Percentiles rank a stretch among this genome's conserved stretches.
phyloP scores from a whole-genome alignment of 2,797 vertebrate species.

The Microcaecilia unicolor region DNA sequence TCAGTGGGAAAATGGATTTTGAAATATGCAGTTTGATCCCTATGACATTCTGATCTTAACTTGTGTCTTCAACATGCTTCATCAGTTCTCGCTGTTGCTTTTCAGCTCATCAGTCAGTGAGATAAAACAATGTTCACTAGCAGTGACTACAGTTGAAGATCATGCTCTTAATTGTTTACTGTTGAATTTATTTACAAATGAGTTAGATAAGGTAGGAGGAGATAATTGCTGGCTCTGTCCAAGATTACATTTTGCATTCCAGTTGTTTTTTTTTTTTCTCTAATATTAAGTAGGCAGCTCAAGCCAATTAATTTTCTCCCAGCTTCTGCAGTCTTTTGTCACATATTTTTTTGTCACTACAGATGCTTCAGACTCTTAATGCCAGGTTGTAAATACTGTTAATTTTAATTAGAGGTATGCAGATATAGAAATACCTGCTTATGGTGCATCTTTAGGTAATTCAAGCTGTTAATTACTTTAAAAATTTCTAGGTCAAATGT shows the following conservation, averaged over 20 bases:
- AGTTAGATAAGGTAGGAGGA: background rate
- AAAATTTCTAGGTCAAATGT: conserved; percentile 34
- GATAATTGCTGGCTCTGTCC: conserved; percentile 29
- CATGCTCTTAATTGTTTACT: no score
- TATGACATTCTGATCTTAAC: no score
- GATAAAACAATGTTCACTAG: no score
- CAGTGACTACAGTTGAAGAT: no score
- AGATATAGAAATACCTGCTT: conserved; percentile 43
- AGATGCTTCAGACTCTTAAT: conserved; percentile 48
- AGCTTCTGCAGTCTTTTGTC: conserved; percentile 38
- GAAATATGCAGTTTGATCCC: no score
- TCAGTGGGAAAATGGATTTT: no score
- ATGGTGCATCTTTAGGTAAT: conserved; percentile 43
- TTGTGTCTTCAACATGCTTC: no score
- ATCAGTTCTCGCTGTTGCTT: no score
- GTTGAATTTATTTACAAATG: no score
- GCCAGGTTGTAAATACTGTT: conserved; percentile 57
- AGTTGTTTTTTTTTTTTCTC: conserved; percentile 38
- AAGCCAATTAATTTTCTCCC: conserved; percentile 49
- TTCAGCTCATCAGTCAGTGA: no score
- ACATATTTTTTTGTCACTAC: conserved; percentile 44
- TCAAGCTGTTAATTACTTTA: conserved; percentile 47
- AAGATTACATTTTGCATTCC: conserved; percentile 33
- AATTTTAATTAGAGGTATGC: conserved; percentile 50
- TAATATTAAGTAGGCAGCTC: conserved; percentile 42